phyloP scores from a whole-genome alignment of 1,140 invertebrate genomes.

The Idris sp. region DNA sequence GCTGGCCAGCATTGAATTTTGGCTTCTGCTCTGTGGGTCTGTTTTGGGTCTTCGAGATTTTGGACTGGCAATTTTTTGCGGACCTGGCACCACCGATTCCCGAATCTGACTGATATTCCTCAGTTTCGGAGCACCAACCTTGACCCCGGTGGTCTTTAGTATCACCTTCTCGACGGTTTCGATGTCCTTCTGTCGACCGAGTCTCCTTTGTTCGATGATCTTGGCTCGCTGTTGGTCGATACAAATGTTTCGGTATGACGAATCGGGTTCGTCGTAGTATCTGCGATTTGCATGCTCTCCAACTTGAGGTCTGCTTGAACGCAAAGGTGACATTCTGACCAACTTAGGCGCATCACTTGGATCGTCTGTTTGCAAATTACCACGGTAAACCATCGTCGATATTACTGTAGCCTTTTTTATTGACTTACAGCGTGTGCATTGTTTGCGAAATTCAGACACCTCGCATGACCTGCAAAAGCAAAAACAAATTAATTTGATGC shows the following conservation, averaged over 20 bases:
- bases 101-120: constrained; percentile 73
- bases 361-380: constrained; percentile 40
- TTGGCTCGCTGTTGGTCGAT: constrained; percentile 60
- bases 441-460: no score
- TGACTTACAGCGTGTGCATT: no score
- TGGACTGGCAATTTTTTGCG: constrained; percentile 36
- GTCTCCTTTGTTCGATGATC: constrained; percentile 66
- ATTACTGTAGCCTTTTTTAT: no score
- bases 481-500: constrained; percentile 35
- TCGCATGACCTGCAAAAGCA: constrained; percentile 29
- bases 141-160: constrained; percentile 63
- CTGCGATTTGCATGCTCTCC: background rate
- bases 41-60: constrained; percentile 26
- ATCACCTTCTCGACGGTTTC: constrained; percentile 67
- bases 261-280: constrained; percentile 2
- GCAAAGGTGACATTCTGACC: constrained; percentile 36
- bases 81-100: constrained; percentile 65
- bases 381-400: constrained; percentile 40
- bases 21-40: no score
- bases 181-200: constrained; percentile 66
- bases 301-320: constrained; percentile 11
- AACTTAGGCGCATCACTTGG: constrained; percentile 27
- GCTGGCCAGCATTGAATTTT: constrained; percentile 67
- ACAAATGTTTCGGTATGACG: constrained; percentile 8
- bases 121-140: constrained; percentile 67